Base-by-base conservation (phyloP, 2,113 vertebrate genomes). In the cattle (Bos taurus) region DNA sequence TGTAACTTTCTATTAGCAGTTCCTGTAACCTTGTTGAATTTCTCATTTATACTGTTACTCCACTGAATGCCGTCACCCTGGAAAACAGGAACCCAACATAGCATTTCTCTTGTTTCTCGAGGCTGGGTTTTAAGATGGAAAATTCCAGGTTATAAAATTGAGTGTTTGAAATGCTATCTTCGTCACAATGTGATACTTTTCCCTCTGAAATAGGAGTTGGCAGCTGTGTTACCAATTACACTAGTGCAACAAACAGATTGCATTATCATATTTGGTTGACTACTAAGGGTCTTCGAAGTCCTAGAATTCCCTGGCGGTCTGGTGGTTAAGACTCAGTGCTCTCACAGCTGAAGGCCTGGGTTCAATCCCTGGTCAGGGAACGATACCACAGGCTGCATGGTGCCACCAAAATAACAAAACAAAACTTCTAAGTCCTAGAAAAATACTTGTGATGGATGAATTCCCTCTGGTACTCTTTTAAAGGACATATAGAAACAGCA, bases 71-170 rank as follows among this genome's bases (percentile, higher is more conserved):
- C 33, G 85, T 64, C 64, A 90, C 59, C 81, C 95, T 80, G 77
- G 54, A 80, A 96, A 78, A 90, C 64, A 94, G 84, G 95, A 92
- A 94, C 50, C 56, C 19, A 67, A 54, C 23, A 85, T 0, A 71
- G 52, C 4, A 15, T 88, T 91, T 91, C 88, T 96, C 74, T 46
- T 30, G 33, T 88, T 97, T 91, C 52, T 23, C 91, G 86, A 89
- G 57, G 40, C 77, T 46, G 57, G 19, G 23, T 94, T 90, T 67
- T 62, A 88, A 95, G 93, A 83, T 50, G 90, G 90, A 94, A 89
- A 97, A 89, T 96, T 92, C 88, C 86, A 91, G 71, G 50, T n/a
- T 94, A 62, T 88, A 95, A 96, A 94, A 83, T 21, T 6, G 11
- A 83, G 77, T 3, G 23, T 46, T 74, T 81, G 26, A 93, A 98